Percentiles rank a stretch among this genome's conserved stretches.
These are phyloP conservation scores for Callithrix jacchus DNA, from an alignment of 2,113 vertebrate genomes.

Conservation along the genomic window DNA sequence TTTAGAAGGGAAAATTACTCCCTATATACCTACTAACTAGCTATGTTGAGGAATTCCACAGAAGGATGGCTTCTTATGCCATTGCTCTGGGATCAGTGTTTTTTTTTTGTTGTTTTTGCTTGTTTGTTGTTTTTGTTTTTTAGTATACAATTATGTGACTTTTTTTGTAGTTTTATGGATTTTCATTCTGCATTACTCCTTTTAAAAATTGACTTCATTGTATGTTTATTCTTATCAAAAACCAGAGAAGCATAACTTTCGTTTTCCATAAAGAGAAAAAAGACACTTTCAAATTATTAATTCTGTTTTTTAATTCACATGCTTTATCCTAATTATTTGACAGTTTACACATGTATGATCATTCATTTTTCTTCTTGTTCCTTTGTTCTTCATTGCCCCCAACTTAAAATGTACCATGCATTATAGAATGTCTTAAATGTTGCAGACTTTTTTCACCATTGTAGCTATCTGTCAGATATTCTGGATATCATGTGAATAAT, in stretches of 20 bases:
- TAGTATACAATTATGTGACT: neutral
- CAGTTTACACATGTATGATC: neutral
- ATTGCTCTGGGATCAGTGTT: neutral
- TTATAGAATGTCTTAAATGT: neutral
- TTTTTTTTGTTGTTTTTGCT: neutral
- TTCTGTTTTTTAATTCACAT: neutral
- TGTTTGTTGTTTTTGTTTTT: neutral
- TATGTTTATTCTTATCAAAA: neutral
- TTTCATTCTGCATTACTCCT: conserved; percentile 10
- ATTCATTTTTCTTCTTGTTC: neutral
- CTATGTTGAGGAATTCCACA: neutral
- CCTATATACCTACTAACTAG: neutral
- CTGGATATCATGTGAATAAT: neutral
- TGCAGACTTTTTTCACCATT: neutral
- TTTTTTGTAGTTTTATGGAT: conserved; percentile 21
- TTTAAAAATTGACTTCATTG: conserved; percentile 9
- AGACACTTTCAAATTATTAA: neutral
- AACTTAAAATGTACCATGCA: neutral
- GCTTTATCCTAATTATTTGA: neutral
- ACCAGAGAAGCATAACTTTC: neutral
- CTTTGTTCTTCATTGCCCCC: neutral
- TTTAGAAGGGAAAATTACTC: conserved; percentile 52
- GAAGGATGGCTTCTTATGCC: neutral
- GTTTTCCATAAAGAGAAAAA: conserved; percentile 14
- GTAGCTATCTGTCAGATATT: neutral